Evolutionary conservation across 2,797 vertebrate genomes (phyloP).

Genomic region (Chelonia mydas): DNA sequence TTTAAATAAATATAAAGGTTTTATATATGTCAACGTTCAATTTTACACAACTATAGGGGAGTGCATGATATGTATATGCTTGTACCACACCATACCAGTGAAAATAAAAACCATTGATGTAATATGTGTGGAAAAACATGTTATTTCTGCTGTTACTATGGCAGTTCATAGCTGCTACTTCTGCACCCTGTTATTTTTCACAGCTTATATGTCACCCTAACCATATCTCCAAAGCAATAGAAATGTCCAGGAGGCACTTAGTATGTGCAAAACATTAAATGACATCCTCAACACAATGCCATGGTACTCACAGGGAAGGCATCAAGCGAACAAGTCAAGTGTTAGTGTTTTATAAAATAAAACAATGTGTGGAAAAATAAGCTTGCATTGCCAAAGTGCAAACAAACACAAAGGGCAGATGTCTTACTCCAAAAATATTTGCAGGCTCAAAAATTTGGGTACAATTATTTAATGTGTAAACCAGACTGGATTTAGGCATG

Average conservation of each 20-base stretch:
- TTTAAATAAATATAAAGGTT: constrained; percentile 34
- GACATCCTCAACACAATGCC: background rate
- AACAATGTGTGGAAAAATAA: background rate
- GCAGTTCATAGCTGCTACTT: background rate
- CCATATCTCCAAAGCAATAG: background rate
- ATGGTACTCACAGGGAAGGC: background rate
- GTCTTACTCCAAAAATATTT: background rate
- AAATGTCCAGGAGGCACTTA: background rate
- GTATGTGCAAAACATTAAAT: background rate
- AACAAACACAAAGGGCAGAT: background rate
- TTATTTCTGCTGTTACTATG: background rate
- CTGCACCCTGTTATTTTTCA: background rate
- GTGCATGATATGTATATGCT: background rate
- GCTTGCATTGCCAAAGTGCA: background rate
- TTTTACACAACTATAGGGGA: background rate
- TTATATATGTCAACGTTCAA: constrained; percentile 21
- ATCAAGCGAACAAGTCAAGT: background rate
- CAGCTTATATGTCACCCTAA: background rate
- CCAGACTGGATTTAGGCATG: background rate
- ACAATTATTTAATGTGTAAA: background rate
- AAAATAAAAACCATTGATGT: background rate
- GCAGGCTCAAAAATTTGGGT: background rate
- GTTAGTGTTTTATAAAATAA: background rate
- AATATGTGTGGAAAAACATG: background rate
- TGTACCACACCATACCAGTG: background rate